Conservation (phyloP, 2,113 vertebrate genomes). For the Irena cyanogastra region DNA sequence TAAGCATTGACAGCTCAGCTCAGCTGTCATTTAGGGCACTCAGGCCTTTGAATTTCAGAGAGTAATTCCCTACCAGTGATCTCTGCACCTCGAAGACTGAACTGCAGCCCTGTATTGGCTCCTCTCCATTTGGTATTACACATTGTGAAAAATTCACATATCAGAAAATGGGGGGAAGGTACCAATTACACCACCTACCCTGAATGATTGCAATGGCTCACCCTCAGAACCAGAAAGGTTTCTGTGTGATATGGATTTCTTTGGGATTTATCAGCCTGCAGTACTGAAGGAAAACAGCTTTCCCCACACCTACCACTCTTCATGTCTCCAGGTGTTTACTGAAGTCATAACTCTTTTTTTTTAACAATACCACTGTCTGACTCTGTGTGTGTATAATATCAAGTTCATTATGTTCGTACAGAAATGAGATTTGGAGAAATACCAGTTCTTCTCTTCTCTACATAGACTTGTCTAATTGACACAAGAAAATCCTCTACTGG, state of each 20-base stretch:
- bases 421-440: neutral
- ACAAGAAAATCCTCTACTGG: neutral
- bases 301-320: neutral
- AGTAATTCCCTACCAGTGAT: neutral
- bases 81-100: neutral
- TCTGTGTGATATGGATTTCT: neutral
- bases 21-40: neutral
- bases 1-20: neutral
- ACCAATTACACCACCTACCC: neutral
- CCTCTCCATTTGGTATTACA: neutral
- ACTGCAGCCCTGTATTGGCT: neutral
- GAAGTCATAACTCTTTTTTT: neutral
- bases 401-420: neutral
- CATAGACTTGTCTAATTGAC: neutral
- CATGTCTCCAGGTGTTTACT: neutral
- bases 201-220: neutral
- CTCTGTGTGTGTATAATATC: neutral
- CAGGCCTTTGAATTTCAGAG: neutral
- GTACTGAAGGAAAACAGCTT: neutral
- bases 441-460: neutral
- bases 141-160: neutral
- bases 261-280: neutral
- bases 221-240: neutral
- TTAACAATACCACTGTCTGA: neutral
- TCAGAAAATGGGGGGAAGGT: neutral